Base-by-base conservation (phyloP, 2,113 vertebrate species). In the Seriola quinqueradiata region DNA sequence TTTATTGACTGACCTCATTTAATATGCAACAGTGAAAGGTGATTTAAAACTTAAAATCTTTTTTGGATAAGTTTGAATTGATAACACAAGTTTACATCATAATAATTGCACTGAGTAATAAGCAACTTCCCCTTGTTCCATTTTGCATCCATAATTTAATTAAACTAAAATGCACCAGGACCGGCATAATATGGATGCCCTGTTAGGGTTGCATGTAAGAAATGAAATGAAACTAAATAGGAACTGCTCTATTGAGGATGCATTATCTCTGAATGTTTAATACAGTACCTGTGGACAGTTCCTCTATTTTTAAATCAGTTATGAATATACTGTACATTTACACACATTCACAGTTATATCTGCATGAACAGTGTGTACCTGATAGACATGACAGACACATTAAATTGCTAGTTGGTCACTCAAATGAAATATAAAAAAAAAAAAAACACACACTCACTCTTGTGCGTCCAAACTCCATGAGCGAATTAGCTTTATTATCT, bases 101-200 rank as follows among this genome's bases (percentile, higher is more conserved):
- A 36, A 34, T 75, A 69, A 73, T 38, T 70, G 52, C 61, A 69
- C 68, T 81, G 32, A 52, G 38, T 58, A 74, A 76, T 21, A 60
- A 80, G n/a, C 32, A 59, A 72, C 54, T 54, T 60, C 55, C 57
- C 21, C 10, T 77, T 72, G n/a, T 36, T 50, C 17, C 48, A 28
- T 72, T 71, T 54, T 77, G 70, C 42, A 82, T 81, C 38, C 32
- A 61, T 77, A 83, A 81, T 89, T 74, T 61, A 87, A 85, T 89
- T 71, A 69, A 72, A 36, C 21, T 84, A 70, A 90, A 82, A 77
- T n/a, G 0, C 5, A 19, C 5, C 25, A 36, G 25, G 36, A 60
- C 13, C 46, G 23, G 32, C 34, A 25, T 69, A 46, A 58, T 67
- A 50, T 63, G 46, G 55, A 36, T 23, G 70, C 32, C 36, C 34